These are phyloP conservation scores for Drosophila lutescens DNA, from an alignment of 2,888 invertebrate genomes.

Conservation along the genomic window DNA sequence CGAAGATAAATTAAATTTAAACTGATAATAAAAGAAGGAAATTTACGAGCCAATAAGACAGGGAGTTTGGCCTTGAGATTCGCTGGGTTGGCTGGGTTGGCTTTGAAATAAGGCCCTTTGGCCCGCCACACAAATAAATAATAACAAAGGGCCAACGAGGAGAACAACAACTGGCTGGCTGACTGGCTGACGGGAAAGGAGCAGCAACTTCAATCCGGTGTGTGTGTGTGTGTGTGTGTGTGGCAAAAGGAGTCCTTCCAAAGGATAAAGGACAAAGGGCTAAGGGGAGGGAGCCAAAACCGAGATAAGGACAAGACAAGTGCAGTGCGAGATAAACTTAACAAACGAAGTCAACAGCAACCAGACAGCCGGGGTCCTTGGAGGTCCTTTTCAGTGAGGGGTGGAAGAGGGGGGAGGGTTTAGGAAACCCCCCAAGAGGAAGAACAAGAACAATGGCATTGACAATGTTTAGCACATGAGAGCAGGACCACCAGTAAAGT, in stretches of 20 bases:
- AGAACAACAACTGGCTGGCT: background rate
- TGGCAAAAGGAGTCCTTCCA: background rate
- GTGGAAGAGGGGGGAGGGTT: background rate
- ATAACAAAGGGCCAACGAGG: constrained; percentile 65
- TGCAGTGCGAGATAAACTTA: constrained; percentile 72
- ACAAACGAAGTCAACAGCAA: constrained; percentile 63
- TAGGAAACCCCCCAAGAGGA: constrained; percentile 22
- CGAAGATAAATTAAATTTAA: constrained; percentile 74
- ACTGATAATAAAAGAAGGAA: constrained; percentile 73
- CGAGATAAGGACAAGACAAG: constrained; percentile 56
- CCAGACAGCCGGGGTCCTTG: constrained; percentile 32
- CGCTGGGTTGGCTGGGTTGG: background rate
- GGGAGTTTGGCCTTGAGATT: constrained; percentile 51
- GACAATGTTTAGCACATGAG: constrained; percentile 46
- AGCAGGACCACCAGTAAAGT: constrained; percentile 2
- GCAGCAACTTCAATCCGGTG: constrained; percentile 29
- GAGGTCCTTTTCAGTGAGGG: background rate
- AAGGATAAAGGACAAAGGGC: constrained; percentile 8
- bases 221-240: constrained; percentile 1
- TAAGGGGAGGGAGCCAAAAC: constrained; percentile 17
- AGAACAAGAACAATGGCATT: constrained; percentile 43
- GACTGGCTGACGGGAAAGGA: constrained; percentile 21
- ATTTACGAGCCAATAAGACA: constrained; percentile 77
- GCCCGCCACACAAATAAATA: constrained; percentile 62
- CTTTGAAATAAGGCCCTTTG: constrained; percentile 8